Evolutionary conservation across 2,797 vertebrate genomes (phyloP), one percentile per base, ranked within the genome.

Genomic region (Malurus leucopterus): DNA sequence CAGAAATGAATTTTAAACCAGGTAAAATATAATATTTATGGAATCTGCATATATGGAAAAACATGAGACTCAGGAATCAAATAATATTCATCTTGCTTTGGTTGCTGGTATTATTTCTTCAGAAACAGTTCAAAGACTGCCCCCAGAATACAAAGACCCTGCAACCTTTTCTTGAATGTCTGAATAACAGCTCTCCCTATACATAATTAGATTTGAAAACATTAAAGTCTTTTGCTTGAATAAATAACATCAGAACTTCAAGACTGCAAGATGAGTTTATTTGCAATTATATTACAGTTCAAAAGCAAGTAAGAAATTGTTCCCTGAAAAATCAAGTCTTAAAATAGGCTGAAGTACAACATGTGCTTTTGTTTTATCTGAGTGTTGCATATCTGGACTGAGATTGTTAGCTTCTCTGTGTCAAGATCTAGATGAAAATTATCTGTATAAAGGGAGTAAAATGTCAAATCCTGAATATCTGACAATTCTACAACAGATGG

Each of bases 401-500:
- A 77, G 44, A 69, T 12, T 83, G 43, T 68, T 70, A 54, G 51
- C 32, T 70, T 76, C 47, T 65, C 82, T 67, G 23, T 75, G 69
- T 85, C 67, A 90, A 81, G 63, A 87, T 81, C 63, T 74, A 67
- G 63, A 84, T 9, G 27, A 90, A 88, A 92, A 83, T 91, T 46
- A 69, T 71, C 69, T 77, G 59, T 61, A 72, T 47, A 81, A 83
- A 84, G 34, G 49, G 73, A 94, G 43, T 78, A 76, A 93, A 94
- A 92, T 86, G 84, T 91, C 84, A 44, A 70, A 87, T 89, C 72
- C 78, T 49, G 69, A 92, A 64, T 94, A 89, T 90, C 89, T 84
- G 79, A 87, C 57, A 86, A 88, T 76, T 89, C 51, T 61, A 44
- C 87, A 94, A 78, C 91, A 95, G 93, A 95, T 93, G 90, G 94